Evolutionary conservation across 2,797 vertebrate species (phyloP), one percentile per base, ranked within the genome.

Genomic region (Tenualosa thibaudeaui): DNA sequence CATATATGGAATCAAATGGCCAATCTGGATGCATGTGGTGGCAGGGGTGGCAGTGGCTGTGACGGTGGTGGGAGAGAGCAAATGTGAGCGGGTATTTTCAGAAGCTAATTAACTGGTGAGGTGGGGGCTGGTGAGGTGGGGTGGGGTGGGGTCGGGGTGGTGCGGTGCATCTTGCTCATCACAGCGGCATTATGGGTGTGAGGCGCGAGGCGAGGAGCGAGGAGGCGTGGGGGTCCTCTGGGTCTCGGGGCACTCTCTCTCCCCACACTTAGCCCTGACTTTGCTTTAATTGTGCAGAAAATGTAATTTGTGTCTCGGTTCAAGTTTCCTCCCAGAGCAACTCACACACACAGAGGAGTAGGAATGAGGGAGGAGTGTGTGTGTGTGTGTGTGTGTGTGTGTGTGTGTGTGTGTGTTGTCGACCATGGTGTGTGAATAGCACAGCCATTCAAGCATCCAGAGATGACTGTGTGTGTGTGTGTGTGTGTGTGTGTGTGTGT

Each of bases 201-300:
- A 91, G 89, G 91, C 91, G 91, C 88, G 87, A 90, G 93, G 92
- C 92, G 87, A 91, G 88, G 89, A 88, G 91, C 91, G 91, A 62
- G 5, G 91, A 89, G 87, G 89, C 93, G 92, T 92, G 87, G 91
- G 88, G 91, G 88, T 88, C 92, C 90, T 90, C 92, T 92, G 93
- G 91, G 92, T 92, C 92, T 91, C 92, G 82, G 89, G 89, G 91
- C 92, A 91, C 91, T 93, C 92, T 93, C 93, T 92, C 71, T 75
- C 13, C 37, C 92, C 92, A 92, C 93, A 94, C 94, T 95, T 93
- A 94, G 93, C 94, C 86, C 81, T 87, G 93, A 93, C 91, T 90
- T 92, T 92, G 93, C 95, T 94, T 95, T 96, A 95, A 96, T 95
- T 96, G 95, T 95, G 95, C 94, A 95, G 94, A 96, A 96, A 95